Base-by-base conservation (phyloP, 2,797 vertebrate genomes). In the Hemibagrus guttatus region DNA sequence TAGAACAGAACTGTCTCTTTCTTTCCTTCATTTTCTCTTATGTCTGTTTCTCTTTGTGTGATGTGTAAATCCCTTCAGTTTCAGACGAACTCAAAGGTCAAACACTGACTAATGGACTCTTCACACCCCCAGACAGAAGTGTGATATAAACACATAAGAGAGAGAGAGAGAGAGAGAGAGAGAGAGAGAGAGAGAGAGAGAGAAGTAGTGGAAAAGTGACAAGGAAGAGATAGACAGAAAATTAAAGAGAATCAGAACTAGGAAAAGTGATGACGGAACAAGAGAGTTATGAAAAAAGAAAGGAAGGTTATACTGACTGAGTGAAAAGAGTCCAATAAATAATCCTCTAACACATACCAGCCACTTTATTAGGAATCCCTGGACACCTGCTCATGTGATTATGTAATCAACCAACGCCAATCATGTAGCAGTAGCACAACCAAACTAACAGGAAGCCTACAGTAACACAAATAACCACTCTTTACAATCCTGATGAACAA, bases 41-140 rank as follows among this genome's bases (percentile, higher is more conserved):
- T 5, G 13, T 71, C 69, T 63, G 42, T 64, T 63, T 64, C 42
- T 64, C 14, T 35, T 76, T 31, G 42, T 68, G 26, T 42, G 52
- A 84, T 49, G 54, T 59, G 74, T 46, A 63, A 84, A 31, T 84
- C 83, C 83, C 83, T 84, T 19, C 69, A 9, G 83, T 61, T 74
- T 84, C 39, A 74, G 54, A 61, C 19, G 31, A 52, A 58, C 76
- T 59, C 52, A 85, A 84, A 84, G 54, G 54, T 84, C 83, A 84
- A 61, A 84, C 52, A 46, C 69, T 74, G 68, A 59, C 54, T 74
- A 74, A 74, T 74, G 54, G 83, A 74, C 56, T 84, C 56, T 72
- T 72, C 76, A 72, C 12, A 74, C 35, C 58, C 12, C 61, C 28
- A 28, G 46, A 80, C 28, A 69, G 81, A 69, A 78, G 35, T 46